Evolutionary conservation across 2,113 vertebrate genomes (phyloP).

Genomic region (Typhlomys cinereus): DNA sequence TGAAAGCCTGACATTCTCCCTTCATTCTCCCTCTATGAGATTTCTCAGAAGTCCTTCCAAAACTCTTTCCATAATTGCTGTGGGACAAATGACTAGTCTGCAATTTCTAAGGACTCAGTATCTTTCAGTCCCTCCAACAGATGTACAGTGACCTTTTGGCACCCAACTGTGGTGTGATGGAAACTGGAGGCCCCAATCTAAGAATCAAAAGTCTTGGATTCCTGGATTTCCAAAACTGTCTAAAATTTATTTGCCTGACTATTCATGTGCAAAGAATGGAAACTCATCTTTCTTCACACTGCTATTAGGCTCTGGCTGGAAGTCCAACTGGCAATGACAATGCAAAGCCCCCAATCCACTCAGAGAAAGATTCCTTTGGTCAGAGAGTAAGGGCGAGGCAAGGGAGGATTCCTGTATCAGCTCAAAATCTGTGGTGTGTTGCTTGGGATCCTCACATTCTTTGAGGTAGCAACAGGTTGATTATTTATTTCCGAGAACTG

Average conservation of each 20-base stretch:
- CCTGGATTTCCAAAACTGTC: neutral
- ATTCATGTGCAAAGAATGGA: neutral
- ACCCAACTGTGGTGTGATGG: neutral
- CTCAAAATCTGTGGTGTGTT: neutral
- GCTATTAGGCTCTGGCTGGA: neutral
- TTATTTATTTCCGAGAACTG: neutral
- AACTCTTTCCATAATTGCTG: slow-evolving; percentile 51
- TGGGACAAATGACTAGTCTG: slow-evolving; percentile 55
- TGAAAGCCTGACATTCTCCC: slow-evolving; percentile 71
- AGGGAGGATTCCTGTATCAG: neutral
- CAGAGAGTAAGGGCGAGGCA: neutral
- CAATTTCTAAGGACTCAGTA: slow-evolving; percentile 61
- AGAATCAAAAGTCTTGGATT: neutral
- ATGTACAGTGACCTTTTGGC: slow-evolving; percentile 21
- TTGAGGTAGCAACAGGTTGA: neutral
- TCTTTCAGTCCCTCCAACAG: slow-evolving; percentile 66
- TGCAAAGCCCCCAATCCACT: neutral
- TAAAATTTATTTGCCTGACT: neutral
- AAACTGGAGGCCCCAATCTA: neutral
- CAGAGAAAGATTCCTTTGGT: neutral
- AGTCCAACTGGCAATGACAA: neutral
- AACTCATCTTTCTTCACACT: neutral
- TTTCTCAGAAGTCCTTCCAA: slow-evolving; percentile 72
- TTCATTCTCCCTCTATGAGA: slow-evolving; percentile 57
- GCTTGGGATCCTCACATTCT: neutral